A percentile compares a stretch with the other conserved stretches of the same genome.
Evolutionary conservation across 2,797 vertebrate genomes (phyloP).

Genomic region (Kryptopterus vitreolus): DNA sequence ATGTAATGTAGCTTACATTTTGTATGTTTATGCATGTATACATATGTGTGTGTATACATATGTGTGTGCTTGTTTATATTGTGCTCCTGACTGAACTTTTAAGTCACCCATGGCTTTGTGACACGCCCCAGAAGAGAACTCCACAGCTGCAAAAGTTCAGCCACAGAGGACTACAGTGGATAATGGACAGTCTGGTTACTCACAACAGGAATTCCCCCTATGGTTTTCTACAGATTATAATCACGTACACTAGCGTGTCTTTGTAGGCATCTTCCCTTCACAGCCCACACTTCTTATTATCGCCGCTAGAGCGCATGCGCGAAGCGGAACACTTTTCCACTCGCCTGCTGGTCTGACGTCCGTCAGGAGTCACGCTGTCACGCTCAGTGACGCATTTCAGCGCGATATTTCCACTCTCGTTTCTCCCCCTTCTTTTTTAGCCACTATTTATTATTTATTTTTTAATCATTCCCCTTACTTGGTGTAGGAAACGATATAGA

Average conservation of each 20-base stretch:
- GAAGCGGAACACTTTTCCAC: slow-evolving; percentile 28
- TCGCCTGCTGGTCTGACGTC: slow-evolving; percentile 26
- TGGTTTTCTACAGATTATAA: slow-evolving; percentile 18
- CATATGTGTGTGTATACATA: not conserved
- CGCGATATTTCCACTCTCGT: slow-evolving; percentile 4
- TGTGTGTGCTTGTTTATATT: not conserved
- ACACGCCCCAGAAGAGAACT: not conserved
- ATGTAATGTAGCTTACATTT: not conserved
- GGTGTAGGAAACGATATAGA: no score
- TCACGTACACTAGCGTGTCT: slow-evolving; percentile 7
- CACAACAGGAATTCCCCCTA: slow-evolving; percentile 31
- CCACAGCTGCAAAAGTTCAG: not conserved
- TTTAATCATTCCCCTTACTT: not conserved
- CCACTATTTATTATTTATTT: not conserved
- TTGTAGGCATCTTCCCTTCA: slow-evolving; percentile 22
- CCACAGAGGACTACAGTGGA: slow-evolving; percentile 1
- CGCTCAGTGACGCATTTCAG: slow-evolving; percentile 25
- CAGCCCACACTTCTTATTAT: slow-evolving; percentile 24
- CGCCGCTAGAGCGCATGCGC: slow-evolving; percentile 6
- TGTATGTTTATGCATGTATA: not conserved
- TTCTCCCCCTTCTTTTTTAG: not conserved
- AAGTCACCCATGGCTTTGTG: not conserved
- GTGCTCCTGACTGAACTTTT: not conserved
- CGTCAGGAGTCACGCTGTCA: slow-evolving; percentile 8
- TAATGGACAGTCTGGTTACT: slow-evolving; percentile 19